Base-by-base conservation (phyloP, 2,113 vertebrate genomes). In the Eurypyga helias region DNA sequence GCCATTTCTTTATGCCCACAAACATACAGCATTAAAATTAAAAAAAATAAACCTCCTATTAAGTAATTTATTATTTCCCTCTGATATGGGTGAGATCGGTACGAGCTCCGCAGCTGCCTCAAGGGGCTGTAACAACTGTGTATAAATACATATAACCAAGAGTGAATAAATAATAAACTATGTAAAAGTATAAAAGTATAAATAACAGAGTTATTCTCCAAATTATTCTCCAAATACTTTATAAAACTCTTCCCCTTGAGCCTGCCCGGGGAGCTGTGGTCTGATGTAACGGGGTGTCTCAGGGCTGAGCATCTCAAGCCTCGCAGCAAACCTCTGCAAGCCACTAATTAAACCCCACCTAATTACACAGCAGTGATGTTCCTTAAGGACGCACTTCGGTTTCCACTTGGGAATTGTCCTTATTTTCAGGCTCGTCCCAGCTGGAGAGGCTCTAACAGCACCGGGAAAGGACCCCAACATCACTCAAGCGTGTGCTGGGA, bases 61-160 rank as follows among this genome's bases (percentile, higher is more conserved):
- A 45, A 57, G 54, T 45, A 4, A 76, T 24, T 34, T 71, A 7
- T 70, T 41, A 38, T 81, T 97, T 90, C 81, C 69, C 71, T 55
- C 52, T 11, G 28, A 89, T 10, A 38, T 7, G 26, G 92, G 73
- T 10, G 19, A 48, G 58, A 78, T 60, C 45, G 13, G 60, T 1
- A 49, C 9, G 23, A 96, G 88, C 79, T 71, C 67, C 14, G 26
- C 79, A 61, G 93, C 83, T 97, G 92, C 96, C 96, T 96, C 96
- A 94, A 96, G 95, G 90, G 93, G 96, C 64, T 94, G 84, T 72
- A 69, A 84, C 38, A 72, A 55, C 45, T 66, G 91, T 38, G 67
- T 45, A 80, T 10, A 36, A 83, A 94, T 36, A 38, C 8, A 33
- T 13, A 11, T 8, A n/a, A 41, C 19, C 0, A 2, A 9, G 17